Conservation (phyloP, 2,888 invertebrate species). For the Incurvaria masculella region DNA sequence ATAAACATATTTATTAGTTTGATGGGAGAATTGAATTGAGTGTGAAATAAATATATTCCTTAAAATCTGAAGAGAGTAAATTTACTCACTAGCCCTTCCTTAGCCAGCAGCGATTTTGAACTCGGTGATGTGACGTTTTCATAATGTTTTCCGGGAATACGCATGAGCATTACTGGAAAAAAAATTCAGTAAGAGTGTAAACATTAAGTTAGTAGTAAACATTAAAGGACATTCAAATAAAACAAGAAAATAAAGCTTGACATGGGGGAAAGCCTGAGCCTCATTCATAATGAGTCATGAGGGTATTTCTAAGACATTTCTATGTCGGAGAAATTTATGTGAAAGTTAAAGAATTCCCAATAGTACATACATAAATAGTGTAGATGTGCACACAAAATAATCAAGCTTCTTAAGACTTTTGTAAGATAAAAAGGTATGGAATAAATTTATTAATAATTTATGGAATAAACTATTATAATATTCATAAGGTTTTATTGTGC, state of each 20-base stretch:
- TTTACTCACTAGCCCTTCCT: constrained; percentile 40
- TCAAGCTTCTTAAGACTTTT: background rate
- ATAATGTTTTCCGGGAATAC: constrained; percentile 49
- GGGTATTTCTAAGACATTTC: constrained; percentile 1
- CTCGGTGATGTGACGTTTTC: constrained; percentile 47
- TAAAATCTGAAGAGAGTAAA: too few relatives aligned
- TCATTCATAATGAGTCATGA: too few relatives aligned
- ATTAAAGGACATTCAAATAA: background rate
- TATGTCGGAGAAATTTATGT: constrained; percentile 4
- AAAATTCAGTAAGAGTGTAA: constrained; percentile 7
- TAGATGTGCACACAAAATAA: too few relatives aligned
- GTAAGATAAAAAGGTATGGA: background rate
- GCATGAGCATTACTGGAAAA: constrained; percentile 43
- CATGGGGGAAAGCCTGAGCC: constrained; percentile 10
- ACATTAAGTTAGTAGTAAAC: constrained; percentile 9
- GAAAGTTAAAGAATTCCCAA: too few relatives aligned
- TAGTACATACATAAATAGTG: too few relatives aligned
- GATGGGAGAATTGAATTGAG: too few relatives aligned
- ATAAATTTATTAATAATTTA: background rate
- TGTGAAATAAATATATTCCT: too few relatives aligned
- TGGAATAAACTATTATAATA: too few relatives aligned
- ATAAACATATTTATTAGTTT: too few relatives aligned
- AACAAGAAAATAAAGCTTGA: constrained; percentile 10
- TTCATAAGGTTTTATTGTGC: too few relatives aligned
- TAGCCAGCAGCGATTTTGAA: constrained; percentile 41